phyloP scores from a whole-genome alignment of 2,113 vertebrate genomes.

The Morone chrysops region DNA sequence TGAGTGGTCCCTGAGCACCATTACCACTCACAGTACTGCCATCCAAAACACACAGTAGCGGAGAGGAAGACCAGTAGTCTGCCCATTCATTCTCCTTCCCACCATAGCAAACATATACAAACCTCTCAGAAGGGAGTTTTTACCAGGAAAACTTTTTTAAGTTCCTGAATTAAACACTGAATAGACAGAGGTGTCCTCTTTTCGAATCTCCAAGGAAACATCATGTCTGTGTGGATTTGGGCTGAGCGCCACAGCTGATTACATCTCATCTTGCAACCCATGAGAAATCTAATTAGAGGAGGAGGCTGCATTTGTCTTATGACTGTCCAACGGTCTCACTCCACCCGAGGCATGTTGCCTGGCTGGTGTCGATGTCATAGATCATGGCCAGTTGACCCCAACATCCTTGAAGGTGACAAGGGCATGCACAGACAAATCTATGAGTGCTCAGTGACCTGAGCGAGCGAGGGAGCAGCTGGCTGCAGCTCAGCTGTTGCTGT shows the following conservation, averaged over 20 bases:
- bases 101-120: constrained; percentile 4
- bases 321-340: constrained; percentile 57
- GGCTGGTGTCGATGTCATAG: constrained; percentile 17
- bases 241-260: constrained; percentile 62
- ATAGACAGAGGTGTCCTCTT: constrained; percentile 9
- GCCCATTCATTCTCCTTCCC: constrained; percentile 40
- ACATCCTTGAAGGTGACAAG: constrained; percentile 31
- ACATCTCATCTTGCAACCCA: constrained; percentile 56
- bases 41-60: constrained; percentile 69
- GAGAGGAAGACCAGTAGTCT: constrained; percentile 49
- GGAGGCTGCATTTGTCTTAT: constrained; percentile 63
- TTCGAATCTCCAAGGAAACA: constrained; percentile 42
- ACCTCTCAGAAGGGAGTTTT: constrained; percentile 10
- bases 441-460: constrained; percentile 4
- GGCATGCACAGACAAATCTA: constrained; percentile 20
- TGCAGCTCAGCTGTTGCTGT: constrained; percentile 13
- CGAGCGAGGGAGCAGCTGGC: constrained; percentile 34
- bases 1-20: constrained; percentile 62
- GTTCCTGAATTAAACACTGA: constrained; percentile 4
- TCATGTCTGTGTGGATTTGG: constrained; percentile 30
- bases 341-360: constrained; percentile 26
- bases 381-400: constrained; percentile 24
- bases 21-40: constrained; percentile 59
- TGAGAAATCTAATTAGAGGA: constrained; percentile 74
- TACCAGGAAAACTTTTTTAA: constrained; percentile 9